Base-by-base conservation (phyloP, 2,113 vertebrate genomes). In the Atherinomorus stipes region DNA sequence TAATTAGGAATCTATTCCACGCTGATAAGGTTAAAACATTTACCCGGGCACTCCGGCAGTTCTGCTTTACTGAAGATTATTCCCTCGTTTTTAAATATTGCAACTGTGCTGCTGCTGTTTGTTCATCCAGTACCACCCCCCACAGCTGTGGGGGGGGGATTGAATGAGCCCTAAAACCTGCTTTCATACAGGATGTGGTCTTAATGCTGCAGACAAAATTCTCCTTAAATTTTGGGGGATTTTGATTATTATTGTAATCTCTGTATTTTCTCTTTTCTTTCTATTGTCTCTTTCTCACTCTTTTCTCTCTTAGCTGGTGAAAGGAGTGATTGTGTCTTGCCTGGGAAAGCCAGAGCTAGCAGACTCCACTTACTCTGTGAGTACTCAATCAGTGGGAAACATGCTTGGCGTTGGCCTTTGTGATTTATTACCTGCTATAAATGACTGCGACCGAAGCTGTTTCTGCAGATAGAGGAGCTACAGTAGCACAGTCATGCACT, bases 351-450 rank as follows among this genome's bases (percentile, higher is more conserved):
- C 75, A 53, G 42, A 58, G 61, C 37, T 12, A 56, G 69, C 65
- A 74, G 66, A 76, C 65, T 82, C 78, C 76, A 76, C 70, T 85
- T 82, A 74, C 62, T 71, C 66, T 63, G 83, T 80, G 88, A 88
- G 80, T 69, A 88, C 72, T 91, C 87, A 80, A 77, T 91, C 84
- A 86, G 83, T 73, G 59, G 56, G 66, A 84, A 85, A 80, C 66
- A 79, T 76, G 58, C 71, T 78, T 83, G 81, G 83, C 85, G 80
- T 77, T 84, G 76, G 66, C 60, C 74, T 71, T 25, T 26, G 56
- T 87, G 84, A 86, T 91, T 87, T 80, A 90, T 89, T 76, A 64
- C 66, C 61, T 77, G 40, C 45, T 85, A 73, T 83, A 83, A 90
- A 91, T 78, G 76, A 87, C 26, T 75, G 51, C 11, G 63, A 76